A percentile compares a stretch with the other conserved stretches of the same genome.
Evolutionary conservation across 2,888 invertebrate genomes (phyloP).

Genomic region (Microctonus brassicae): DNA sequence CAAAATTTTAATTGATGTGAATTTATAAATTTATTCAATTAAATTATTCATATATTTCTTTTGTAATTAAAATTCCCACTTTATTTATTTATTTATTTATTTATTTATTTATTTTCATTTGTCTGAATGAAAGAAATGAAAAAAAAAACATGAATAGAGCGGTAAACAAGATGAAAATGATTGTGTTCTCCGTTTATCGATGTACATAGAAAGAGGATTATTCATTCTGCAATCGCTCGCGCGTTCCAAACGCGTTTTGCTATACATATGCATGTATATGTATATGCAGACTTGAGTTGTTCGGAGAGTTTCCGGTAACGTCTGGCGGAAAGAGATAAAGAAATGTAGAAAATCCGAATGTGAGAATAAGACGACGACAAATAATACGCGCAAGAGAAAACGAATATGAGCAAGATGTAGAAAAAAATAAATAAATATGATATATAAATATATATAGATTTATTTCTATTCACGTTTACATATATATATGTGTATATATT

Average conservation of each 20-base stretch:
- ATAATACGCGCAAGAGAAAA: constrained; percentile 18
- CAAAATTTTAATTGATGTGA: no score
- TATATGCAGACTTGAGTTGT: constrained; percentile 30
- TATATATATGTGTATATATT: neutral
- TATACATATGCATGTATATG: constrained; percentile 15
- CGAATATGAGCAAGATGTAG: no score
- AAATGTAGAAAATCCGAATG: constrained; percentile 43
- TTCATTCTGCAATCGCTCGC: constrained; percentile 14
- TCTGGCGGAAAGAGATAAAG: constrained; percentile 48
- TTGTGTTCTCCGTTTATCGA: neutral
- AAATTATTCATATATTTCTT: no score
- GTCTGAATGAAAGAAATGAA: no score
- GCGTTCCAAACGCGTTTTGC: constrained; percentile 3
- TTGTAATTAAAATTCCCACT: no score
- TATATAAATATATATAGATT: neutral
- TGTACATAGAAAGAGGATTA: neutral
- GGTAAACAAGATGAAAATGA: neutral
- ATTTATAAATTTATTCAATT: no score
- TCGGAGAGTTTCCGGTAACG: constrained; percentile 36
- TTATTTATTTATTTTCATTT: no score
- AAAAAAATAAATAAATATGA: constrained; percentile 22
- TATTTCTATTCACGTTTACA: neutral
- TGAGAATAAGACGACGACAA: constrained; percentile 38
- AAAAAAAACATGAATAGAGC: neutral
- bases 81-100: no score